phyloP scores from a whole-genome alignment of 2,888 invertebrate species.

The Prosapia bicincta region DNA sequence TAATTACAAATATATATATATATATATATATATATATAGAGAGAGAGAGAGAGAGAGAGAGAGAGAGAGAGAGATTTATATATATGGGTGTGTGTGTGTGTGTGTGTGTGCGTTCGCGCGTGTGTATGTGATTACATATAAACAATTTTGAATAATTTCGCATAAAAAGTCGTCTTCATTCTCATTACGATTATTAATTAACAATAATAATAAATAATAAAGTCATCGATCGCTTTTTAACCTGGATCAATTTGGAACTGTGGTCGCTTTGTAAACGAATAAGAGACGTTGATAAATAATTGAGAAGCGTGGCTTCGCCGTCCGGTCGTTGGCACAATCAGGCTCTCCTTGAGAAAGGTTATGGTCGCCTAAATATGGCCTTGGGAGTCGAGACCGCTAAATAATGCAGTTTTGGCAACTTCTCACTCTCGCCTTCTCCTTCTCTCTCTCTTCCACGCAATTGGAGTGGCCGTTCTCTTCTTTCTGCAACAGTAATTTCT shows the following conservation, averaged over 20 bases:
- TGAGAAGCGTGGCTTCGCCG: not conserved
- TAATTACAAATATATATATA: too few relatives aligned
- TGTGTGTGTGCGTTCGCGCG: too few relatives aligned
- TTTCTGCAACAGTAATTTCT: not conserved
- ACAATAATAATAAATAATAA: too few relatives aligned
- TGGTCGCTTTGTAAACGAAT: not conserved
- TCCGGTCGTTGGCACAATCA: not conserved
- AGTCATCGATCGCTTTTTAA: not conserved
- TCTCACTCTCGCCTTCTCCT: not conserved
- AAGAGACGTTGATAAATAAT: not conserved
- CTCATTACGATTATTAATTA: too few relatives aligned
- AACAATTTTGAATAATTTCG: too few relatives aligned
- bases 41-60: too few relatives aligned
- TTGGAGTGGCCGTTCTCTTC: not conserved
- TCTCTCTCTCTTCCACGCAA: not conserved
- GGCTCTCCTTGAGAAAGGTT: conserved; percentile 2
- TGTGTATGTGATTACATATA: too few relatives aligned
- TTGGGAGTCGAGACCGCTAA: conserved; percentile 2
- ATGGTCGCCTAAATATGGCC: conserved; percentile 2
- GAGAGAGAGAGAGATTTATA: too few relatives aligned
- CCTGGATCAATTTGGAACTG: not conserved
- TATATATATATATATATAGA: too few relatives aligned
- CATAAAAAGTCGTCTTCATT: too few relatives aligned
- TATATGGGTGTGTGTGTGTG: too few relatives aligned
- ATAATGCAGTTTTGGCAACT: conserved; percentile 2